Evolutionary conservation across 1,140 invertebrate species (phyloP).

Genomic region (Drosophila navojoa): DNA sequence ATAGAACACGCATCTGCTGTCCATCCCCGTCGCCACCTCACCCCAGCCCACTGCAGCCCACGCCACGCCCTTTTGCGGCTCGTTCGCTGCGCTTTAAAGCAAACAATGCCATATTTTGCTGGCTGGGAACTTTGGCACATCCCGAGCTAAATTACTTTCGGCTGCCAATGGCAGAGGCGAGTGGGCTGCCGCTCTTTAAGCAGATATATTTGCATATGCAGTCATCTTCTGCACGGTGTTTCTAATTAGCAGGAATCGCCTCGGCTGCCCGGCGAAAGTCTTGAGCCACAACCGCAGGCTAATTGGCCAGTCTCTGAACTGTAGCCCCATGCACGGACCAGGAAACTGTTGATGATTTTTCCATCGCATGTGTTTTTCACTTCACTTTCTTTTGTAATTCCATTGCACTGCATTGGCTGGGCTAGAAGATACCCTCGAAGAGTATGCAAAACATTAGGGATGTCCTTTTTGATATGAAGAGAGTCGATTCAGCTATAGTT

Average conservation of each 20-base stretch:
- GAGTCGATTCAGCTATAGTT: neutral
- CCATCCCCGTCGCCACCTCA: no score
- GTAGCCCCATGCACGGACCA: neutral
- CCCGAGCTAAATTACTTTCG: conserved; percentile 7
- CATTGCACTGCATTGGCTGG: neutral
- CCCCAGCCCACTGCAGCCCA: no score
- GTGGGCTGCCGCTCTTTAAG: conserved; percentile 3
- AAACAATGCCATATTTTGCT: conserved; percentile 42
- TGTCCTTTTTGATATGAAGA: no score
- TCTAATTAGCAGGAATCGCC: conserved; percentile 30
- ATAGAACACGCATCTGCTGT: conserved; percentile 46
- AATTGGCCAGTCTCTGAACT: conserved; percentile 19
- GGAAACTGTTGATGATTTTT: conserved; percentile 34
- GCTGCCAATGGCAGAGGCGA: conserved; percentile 21
- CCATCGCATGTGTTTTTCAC: conserved; percentile 42
- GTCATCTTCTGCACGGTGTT: conserved; percentile 2
- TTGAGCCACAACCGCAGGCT: conserved; percentile 25
- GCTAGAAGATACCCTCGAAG: neutral
- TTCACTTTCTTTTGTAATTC: conserved; percentile 51
- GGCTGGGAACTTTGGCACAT: conserved; percentile 42
- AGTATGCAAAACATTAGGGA: no score
- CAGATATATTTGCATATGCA: conserved; percentile 11
- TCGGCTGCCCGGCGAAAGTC: conserved; percentile 27
- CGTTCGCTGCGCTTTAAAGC: conserved; percentile 36
- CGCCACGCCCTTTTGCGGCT: neutral